Conservation (phyloP, 2,113 vertebrate species). For the Papio anubis region DNA sequence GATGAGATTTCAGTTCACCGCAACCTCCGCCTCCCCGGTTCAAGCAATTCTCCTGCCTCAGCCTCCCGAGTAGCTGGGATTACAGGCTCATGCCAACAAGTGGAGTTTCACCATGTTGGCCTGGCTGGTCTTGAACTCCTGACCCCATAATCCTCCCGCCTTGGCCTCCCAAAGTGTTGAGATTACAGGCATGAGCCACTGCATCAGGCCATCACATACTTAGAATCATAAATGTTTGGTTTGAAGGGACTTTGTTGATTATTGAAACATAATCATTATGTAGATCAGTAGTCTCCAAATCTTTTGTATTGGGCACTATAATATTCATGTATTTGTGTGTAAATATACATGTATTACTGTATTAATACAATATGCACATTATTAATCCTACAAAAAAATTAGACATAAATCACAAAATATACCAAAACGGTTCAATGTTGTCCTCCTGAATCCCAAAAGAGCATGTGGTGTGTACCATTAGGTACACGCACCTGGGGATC, state of each 20-base stretch:
- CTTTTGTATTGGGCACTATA: not conserved
- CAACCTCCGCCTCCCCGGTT: too few relatives aligned
- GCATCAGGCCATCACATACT: not conserved
- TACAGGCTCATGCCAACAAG: too few relatives aligned
- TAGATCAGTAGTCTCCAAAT: not conserved
- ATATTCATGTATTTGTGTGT: not conserved
- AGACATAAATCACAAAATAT: not conserved
- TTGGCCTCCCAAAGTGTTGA: too few relatives aligned
- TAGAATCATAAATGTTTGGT: not conserved
- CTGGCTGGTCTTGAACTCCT: too few relatives aligned
- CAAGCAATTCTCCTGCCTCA: too few relatives aligned
- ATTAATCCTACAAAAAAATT: not conserved
- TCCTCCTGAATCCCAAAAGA: not conserved
- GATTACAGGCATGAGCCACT: too few relatives aligned
- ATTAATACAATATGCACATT: not conserved
- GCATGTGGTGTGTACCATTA: not conserved
- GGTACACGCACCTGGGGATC: not conserved
- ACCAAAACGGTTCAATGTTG: not conserved
- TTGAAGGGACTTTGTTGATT: not conserved
- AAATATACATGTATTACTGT: not conserved
- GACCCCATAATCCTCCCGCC: too few relatives aligned
- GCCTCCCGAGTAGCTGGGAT: too few relatives aligned
- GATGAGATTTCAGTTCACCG: too few relatives aligned
- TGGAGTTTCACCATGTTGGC: too few relatives aligned
- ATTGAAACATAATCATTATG: not conserved